Conservation (phyloP, 1,140 invertebrate genomes). For the Eueides isabella region DNA sequence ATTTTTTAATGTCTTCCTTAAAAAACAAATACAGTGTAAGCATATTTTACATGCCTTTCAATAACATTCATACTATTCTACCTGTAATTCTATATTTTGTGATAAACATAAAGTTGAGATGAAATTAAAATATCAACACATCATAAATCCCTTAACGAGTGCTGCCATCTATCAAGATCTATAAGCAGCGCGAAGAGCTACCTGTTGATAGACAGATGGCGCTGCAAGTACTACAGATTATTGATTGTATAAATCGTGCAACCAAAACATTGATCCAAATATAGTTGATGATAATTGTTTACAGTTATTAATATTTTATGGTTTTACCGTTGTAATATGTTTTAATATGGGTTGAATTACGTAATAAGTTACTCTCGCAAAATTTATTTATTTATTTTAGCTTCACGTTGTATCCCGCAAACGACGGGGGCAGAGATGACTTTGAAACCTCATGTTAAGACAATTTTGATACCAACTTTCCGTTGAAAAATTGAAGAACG, state of each 20-base stretch:
- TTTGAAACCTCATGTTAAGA: too few relatives aligned
- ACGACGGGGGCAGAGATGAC: too few relatives aligned
- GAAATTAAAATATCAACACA: slow-evolving; percentile 22
- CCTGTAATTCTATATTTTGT: slow-evolving; percentile 3
- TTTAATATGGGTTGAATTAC: background rate
- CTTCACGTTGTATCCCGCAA: too few relatives aligned
- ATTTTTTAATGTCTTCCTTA: too few relatives aligned
- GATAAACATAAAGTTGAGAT: background rate
- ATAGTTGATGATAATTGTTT: slow-evolving; percentile 41
- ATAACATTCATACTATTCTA: background rate
- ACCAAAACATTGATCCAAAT: slow-evolving; percentile 49
- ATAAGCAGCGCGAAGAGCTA: slow-evolving; percentile 67
- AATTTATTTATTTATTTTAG: too few relatives aligned
- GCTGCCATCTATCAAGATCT: slow-evolving; percentile 69
- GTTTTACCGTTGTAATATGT: background rate
- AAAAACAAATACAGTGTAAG: too few relatives aligned
- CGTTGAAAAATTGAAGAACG: too few relatives aligned
- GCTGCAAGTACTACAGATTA: slow-evolving; percentile 43
- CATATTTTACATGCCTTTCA: background rate
- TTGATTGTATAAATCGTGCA: slow-evolving; percentile 35
- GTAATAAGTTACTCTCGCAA: background rate
- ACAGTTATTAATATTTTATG: slow-evolving; percentile 13
- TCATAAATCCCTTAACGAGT: slow-evolving; percentile 65
- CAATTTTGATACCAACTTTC: too few relatives aligned
- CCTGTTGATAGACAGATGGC: slow-evolving; percentile 70